Evolutionary conservation across 2,888 invertebrate genomes (phyloP).

Genomic region (Ichneumoninae sp.): DNA sequence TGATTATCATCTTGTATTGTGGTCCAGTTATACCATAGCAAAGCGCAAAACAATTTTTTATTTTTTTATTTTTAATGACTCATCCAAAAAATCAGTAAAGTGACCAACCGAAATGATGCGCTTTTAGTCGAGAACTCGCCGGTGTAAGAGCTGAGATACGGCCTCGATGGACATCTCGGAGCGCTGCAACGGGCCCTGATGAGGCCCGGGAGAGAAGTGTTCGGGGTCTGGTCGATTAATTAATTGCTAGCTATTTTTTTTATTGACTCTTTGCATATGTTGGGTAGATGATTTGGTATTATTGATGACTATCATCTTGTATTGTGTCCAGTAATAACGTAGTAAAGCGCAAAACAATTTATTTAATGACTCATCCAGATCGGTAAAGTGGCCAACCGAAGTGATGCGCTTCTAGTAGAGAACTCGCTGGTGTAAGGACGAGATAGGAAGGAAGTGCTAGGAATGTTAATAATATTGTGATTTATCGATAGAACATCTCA

Average conservation of each 20-base stretch:
- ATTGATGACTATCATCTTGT: neutral
- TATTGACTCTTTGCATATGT: too few species aligned
- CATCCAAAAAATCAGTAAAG: constrained; percentile 1
- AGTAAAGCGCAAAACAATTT: neutral
- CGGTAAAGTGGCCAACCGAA: constrained; percentile 3
- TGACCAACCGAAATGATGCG: constrained; percentile 2
- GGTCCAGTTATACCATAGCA: neutral
- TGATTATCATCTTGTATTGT: neutral
- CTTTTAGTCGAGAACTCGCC: constrained; percentile 58
- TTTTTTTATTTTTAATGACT: neutral
- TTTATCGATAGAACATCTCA: constrained; percentile 82
- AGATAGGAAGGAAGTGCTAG: constrained; percentile 78
- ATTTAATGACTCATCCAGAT: neutral
- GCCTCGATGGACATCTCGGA: too few species aligned
- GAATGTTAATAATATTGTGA: constrained; percentile 84
- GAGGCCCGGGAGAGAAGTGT: too few species aligned
- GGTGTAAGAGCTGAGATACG: neutral
- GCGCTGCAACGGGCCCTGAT: too few species aligned
- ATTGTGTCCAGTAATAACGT: neutral
- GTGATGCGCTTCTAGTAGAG: constrained; percentile 47
- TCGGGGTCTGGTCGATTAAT: neutral
- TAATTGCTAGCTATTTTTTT: too few species aligned
- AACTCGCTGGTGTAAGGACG: constrained; percentile 56
- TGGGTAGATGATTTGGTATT: neutral
- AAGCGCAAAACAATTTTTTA: neutral